These are phyloP conservation scores for Xanthia icteritia DNA, from an alignment of 2,888 invertebrate genomes.

Conservation along the genomic window DNA sequence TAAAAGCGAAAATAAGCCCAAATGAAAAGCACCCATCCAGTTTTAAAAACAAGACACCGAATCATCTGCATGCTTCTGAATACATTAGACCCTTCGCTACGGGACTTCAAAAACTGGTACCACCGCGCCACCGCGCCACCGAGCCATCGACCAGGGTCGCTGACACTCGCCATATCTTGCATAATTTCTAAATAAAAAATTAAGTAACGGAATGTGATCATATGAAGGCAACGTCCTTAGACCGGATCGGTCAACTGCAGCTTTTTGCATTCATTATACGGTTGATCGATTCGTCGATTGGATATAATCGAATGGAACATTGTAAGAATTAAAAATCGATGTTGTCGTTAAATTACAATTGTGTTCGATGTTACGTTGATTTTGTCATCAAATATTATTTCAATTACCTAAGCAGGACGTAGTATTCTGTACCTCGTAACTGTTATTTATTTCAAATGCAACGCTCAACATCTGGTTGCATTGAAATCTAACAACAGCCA, in stretches of 20 bases:
- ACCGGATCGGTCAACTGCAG: slow-evolving; percentile 38
- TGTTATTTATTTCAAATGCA: not conserved
- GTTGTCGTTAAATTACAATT: slow-evolving; percentile 23
- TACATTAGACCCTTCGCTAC: slow-evolving; percentile 45
- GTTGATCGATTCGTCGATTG: slow-evolving; percentile 10
- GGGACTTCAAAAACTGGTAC: slow-evolving; percentile 55
- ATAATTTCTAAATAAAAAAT: slow-evolving; percentile 60
- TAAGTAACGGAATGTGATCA: slow-evolving; percentile 51
- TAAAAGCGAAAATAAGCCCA: slow-evolving; percentile 15
- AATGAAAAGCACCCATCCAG: slow-evolving; percentile 22
- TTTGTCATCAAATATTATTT: not conserved
- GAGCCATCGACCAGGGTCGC: slow-evolving; percentile 45
- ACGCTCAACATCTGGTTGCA: not conserved
- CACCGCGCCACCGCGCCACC: slow-evolving; percentile 14
- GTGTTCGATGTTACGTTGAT: not conserved
- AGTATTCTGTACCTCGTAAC: not conserved
- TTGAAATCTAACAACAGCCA: not conserved
- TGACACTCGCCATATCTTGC: slow-evolving; percentile 62
- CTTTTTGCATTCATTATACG: slow-evolving; percentile 49
- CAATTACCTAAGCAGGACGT: not conserved
- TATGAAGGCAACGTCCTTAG: slow-evolving; percentile 58
- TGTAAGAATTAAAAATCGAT: slow-evolving; percentile 30
- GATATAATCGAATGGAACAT: slow-evolving; percentile 22
- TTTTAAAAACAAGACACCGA: slow-evolving; percentile 31
- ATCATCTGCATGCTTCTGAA: slow-evolving; percentile 34